These are phyloP conservation scores for Elgaria multicarinata DNA, from an alignment of 2,113 vertebrate genomes.

Conservation along the genomic window DNA sequence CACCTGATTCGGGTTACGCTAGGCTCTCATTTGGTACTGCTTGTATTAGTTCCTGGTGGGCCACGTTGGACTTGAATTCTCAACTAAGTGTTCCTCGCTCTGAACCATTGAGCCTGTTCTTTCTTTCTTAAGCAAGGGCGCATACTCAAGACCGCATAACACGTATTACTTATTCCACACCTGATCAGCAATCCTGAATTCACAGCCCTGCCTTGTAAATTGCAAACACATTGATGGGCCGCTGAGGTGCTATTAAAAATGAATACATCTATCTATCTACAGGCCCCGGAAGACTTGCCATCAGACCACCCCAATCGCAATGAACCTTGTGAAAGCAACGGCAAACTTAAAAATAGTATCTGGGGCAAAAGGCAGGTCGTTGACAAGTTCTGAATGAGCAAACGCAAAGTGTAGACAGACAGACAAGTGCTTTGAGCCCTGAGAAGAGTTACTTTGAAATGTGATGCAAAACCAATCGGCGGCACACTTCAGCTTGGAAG, in stretches of 20 bases:
- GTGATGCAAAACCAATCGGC: background rate
- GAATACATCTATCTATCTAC: background rate
- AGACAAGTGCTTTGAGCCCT: background rate
- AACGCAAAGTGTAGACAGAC: background rate
- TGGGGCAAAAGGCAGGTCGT: background rate
- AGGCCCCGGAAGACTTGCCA: too few species aligned
- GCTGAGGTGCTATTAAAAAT: background rate
- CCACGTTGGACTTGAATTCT: background rate
- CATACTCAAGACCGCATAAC: background rate
- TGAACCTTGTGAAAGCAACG: too few species aligned
- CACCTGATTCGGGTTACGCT: conserved; percentile 79
- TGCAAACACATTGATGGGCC: background rate
- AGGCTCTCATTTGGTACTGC: conserved; percentile 80
- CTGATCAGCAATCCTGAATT: background rate
- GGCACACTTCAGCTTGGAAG: background rate
- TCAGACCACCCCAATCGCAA: background rate
- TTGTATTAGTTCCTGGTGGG: conserved; percentile 17
- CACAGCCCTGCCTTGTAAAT: background rate
- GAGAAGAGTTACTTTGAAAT: background rate
- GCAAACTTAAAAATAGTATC: background rate
- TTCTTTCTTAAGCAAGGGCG: background rate
- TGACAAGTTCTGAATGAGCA: background rate
- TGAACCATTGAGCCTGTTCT: background rate
- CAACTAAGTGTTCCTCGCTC: background rate
- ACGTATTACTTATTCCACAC: background rate